Base-by-base conservation (phyloP, 2,797 vertebrate genomes). In the Sebastes iracundus region DNA sequence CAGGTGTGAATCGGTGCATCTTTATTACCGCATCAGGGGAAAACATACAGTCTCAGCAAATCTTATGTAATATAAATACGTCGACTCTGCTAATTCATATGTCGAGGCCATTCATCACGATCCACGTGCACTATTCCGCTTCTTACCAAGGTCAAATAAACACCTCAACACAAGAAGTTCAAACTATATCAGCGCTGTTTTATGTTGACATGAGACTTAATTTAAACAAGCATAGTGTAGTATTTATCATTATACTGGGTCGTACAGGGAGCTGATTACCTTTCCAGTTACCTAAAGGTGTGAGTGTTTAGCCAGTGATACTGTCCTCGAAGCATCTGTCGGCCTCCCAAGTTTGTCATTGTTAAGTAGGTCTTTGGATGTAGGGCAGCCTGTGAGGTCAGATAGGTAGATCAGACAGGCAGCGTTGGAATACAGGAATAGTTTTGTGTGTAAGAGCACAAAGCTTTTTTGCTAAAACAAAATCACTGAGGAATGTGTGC, bases 351-450 rank as follows among this genome's bases (percentile, higher is more conserved):
- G 66, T 80, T 83, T 72, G 1, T 75, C 49, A 16, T 59, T 35
- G 42, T 79, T 74, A 84, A 84, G 77, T 87, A 71, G 80, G 77
- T 80, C 72, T 86, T n/a, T 72, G 77, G 75, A 85, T 80, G 82
- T 87, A 60, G 82, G 77, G 67, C 79, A 82, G 84, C 53, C 49
- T 88, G 79, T 65, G 82, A 79, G 79, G 79, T 84, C 81, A 77
- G 52, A 66, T 46, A 75, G 81, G 79, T 83, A 72, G 78, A 81
- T 59, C 75, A 67, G 66, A 66, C 67, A 38, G 25, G 61, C 56
- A 63, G 28, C 10, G 1, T 13, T 20, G 25, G 68, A 64, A 52
- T 71, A 64, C 63, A 75, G 38, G 38, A 72, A 72, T 35, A 65
- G 46, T 20, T 49, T n/a, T 9, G 2, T 55, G 38, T 13, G 3